Evolutionary conservation across 2,113 vertebrate species (phyloP).

Genomic region (Hippocampus mohnikei): DNA sequence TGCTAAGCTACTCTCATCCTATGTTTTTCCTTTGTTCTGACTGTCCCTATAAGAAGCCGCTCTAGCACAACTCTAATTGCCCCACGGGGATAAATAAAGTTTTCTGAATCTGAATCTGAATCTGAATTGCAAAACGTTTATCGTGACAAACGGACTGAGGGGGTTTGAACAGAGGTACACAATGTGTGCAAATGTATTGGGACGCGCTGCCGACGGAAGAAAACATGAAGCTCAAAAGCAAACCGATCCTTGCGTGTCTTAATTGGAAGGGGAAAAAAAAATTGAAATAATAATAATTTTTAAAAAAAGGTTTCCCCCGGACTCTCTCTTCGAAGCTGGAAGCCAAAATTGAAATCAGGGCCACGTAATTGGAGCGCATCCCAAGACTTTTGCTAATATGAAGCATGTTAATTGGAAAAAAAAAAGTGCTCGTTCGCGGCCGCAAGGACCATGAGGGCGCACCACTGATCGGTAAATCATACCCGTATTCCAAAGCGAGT

Average conservation of each 20-base stretch:
- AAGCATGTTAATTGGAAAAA: neutral
- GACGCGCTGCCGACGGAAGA: neutral
- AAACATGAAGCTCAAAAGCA: neutral
- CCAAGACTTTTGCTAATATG: neutral
- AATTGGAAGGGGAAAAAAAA: no score
- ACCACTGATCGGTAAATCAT: neutral
- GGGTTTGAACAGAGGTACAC: neutral
- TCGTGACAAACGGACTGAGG: neutral
- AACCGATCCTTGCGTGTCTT: no score
- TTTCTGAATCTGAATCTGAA: no score
- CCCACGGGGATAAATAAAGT: no score
- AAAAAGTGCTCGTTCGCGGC: neutral
- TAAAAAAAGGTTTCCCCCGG: neutral
- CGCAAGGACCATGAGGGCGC: neutral
- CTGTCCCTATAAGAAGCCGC: no score
- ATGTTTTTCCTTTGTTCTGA: no score
- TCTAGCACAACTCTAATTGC: no score
- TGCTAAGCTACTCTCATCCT: no score
- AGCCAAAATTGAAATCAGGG: neutral
- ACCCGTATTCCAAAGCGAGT: constrained; percentile 21
- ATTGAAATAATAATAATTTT: no score
- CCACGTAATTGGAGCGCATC: neutral
- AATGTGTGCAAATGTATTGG: neutral
- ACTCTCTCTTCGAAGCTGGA: neutral
- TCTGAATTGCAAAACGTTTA: no score